Evolutionary conservation across 2,888 invertebrate species (phyloP), one percentile per base, ranked within the genome.

Genomic region (Ypsolopha scabrella): DNA sequence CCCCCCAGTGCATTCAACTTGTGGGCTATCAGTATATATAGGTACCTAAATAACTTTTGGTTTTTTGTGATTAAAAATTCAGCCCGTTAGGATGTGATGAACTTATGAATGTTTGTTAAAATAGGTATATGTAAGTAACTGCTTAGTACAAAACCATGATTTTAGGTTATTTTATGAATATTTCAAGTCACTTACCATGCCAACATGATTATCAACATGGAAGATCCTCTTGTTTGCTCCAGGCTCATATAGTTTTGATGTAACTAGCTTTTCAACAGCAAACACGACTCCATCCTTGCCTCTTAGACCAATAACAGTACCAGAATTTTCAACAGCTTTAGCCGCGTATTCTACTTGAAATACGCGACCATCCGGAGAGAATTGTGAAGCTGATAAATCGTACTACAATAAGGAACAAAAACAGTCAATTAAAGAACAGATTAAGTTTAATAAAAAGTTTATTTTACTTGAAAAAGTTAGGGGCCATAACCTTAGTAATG

Each of bases 271-370:
- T 73, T 99, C 99, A 0, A 99, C 97, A 0, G 97, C 99, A 69
- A 99, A 93, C 6, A 99, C 97, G 4, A 99, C 94, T 52, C 98
- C 96, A 87, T 99, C 97, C 70, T 96, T 98, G 33, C 98, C 98
- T 64, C 96, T 88, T 6, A 99, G 89, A 0, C 94, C 99, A 58
- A 99, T 93, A 10, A 97, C 97, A 54, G 99, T 99, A 8, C 98
- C 98, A 70, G 97, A 96, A 70, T 96, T 96, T 85, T 99, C 99
- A 1, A 99, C 99, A 6, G 99, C 99, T 86, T 99, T 99, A 52
- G 94, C 94, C 4, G 99, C 99, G 87, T 99, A 99, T 88, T 99
- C 99, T 1, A 99, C 97, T 91, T 99, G 99, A 80, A 99, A 99
- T 38, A 99, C 99, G 63, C 99, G 89, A 8, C 99, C 99, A 76